Conservation (phyloP, 2,888 invertebrate species). For the Alsophila aescularia region DNA sequence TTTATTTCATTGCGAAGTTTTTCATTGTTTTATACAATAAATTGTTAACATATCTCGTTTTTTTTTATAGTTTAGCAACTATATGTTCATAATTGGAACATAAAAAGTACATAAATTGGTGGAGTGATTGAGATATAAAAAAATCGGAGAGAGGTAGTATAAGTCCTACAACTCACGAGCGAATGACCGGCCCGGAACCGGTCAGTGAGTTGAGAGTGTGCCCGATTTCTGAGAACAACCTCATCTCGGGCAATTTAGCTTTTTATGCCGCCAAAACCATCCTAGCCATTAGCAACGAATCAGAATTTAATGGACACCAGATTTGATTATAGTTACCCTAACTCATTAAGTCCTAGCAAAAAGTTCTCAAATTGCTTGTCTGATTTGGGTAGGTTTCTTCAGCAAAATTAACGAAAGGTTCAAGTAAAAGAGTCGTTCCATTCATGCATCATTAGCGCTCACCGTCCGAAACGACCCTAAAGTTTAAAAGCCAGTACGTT, state of each 20-base stretch:
- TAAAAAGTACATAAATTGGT: conserved; percentile 2
- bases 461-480: conserved; percentile 69
- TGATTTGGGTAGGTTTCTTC: conserved; percentile 5
- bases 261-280: conserved; percentile 53
- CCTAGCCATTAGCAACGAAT: conserved; percentile 49
- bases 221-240: conserved; percentile 50
- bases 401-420: conserved; percentile 14
- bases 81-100: not conserved
- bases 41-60: not conserved
- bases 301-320: conserved; percentile 36
- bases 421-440: conserved; percentile 58
- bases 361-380: conserved; percentile 5
- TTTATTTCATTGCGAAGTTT: not conserved
- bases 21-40: not conserved
- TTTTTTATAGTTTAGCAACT: not conserved
- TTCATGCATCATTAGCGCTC: conserved; percentile 74
- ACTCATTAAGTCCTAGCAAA: conserved; percentile 6
- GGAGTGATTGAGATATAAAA: conserved; percentile 38
- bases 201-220: conserved; percentile 52
- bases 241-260: conserved; percentile 54
- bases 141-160: conserved; percentile 30
- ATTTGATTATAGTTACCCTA: conserved; percentile 30
- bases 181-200: conserved; percentile 52
- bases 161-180: conserved; percentile 30
- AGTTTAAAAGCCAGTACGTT: conserved; percentile 58